Evolutionary conservation across 2,113 vertebrate genomes (phyloP).

Genomic region (Seriola dumerili): DNA sequence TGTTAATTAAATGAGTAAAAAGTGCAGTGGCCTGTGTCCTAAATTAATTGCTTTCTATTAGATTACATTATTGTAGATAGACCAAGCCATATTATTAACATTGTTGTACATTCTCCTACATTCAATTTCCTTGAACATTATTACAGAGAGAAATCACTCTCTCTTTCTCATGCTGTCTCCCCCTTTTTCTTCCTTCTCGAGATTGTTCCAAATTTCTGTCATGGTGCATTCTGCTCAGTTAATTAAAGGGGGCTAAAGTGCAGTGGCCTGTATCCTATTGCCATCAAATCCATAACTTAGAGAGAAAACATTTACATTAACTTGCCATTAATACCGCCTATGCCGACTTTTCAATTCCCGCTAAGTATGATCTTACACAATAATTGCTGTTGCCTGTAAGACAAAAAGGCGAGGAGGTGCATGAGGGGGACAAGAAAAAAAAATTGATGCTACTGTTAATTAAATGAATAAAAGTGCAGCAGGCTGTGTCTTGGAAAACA

Average conservation of each 20-base stretch:
- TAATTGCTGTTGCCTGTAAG: constrained; percentile 77
- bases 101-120: constrained; percentile 87
- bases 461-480: constrained; percentile 91
- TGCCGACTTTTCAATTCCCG: constrained; percentile 79
- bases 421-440: constrained; percentile 71
- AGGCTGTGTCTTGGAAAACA: constrained; percentile 90
- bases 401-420: constrained; percentile 76
- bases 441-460: constrained; percentile 91
- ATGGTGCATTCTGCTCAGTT: constrained; percentile 83
- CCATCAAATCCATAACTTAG: constrained; percentile 85
- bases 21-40: constrained; percentile 88
- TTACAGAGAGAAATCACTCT: constrained; percentile 80
- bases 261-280: constrained; percentile 86
- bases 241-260: constrained; percentile 86
- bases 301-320: constrained; percentile 83
- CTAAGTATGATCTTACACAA: constrained; percentile 79
- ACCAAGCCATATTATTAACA: constrained; percentile 84
- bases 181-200: constrained; percentile 66
- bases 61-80: constrained; percentile 85
- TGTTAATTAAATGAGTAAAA: constrained; percentile 88
- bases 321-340: constrained; percentile 81
- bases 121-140: constrained; percentile 88
- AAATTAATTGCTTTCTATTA: constrained; percentile 90
- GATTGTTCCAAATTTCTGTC: constrained; percentile 82
- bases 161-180: constrained; percentile 40